Conservation (phyloP, 2,113 vertebrate species). For the Eurystomus gularis region DNA sequence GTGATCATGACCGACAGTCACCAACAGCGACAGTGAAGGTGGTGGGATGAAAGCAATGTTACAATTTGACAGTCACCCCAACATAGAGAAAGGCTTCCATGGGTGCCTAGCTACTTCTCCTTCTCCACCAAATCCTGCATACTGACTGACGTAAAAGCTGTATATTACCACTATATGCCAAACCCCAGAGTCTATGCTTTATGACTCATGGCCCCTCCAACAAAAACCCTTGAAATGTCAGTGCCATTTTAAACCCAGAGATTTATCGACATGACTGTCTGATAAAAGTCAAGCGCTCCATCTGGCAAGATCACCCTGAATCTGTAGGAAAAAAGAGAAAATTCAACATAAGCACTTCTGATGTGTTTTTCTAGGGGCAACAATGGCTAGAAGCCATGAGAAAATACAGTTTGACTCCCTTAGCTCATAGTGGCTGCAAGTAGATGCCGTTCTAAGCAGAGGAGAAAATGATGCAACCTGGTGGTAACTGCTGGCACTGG, state of each 20-base stretch:
- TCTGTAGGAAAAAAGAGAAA: neutral
- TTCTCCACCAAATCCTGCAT: neutral
- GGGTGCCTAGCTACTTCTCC: neutral
- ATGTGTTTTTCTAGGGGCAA: neutral
- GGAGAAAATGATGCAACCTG: slow-evolving; percentile 38
- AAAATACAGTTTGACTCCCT: neutral
- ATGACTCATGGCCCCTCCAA: slow-evolving; percentile 11
- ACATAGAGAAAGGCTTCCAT: neutral
- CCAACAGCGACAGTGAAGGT: neutral
- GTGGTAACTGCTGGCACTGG: neutral
- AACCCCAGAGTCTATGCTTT: neutral
- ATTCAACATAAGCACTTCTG: neutral
- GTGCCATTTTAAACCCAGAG: neutral
- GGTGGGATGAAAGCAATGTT: neutral
- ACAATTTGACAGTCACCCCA: neutral
- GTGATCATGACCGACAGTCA: neutral
- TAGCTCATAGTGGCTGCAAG: neutral
- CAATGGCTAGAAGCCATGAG: neutral
- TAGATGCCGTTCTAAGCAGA: slow-evolving; percentile 7
- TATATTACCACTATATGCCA: neutral
- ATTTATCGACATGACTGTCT: neutral
- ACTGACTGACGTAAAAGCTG: neutral
- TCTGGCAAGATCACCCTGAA: slow-evolving; percentile 6
- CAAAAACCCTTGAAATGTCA: slow-evolving; percentile 6
- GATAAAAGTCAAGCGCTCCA: slow-evolving; percentile 14